phyloP scores from a whole-genome alignment of 2,113 vertebrate genomes.

The Diadophis punctatus region DNA sequence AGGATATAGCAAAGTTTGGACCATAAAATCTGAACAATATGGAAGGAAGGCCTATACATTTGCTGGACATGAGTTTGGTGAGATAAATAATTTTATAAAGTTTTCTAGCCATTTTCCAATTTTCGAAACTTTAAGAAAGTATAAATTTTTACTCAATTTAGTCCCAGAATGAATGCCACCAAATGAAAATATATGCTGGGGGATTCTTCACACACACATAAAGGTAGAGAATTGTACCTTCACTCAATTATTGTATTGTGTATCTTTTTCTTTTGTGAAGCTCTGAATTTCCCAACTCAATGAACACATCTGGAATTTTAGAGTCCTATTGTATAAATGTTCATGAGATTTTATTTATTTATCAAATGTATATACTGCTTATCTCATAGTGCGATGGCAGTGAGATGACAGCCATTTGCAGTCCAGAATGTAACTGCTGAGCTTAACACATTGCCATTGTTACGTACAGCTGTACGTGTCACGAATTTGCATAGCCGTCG shows the following conservation, averaged over 20 bases:
- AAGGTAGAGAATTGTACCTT: background rate
- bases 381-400: background rate
- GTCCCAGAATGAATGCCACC: background rate
- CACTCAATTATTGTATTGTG: background rate
- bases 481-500: too few relatives aligned
- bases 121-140: background rate
- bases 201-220: background rate
- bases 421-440: background rate
- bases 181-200: background rate
- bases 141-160: background rate
- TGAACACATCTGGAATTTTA: background rate
- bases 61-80: background rate
- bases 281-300: background rate
- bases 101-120: background rate
- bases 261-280: background rate
- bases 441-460: background rate
- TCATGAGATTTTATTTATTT: background rate
- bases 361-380: background rate
- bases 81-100: background rate
- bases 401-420: background rate
- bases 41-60: background rate
- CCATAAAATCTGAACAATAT: background rate
- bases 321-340: background rate
- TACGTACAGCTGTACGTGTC: too few relatives aligned
- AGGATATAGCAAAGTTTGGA: background rate